Base-by-base conservation (phyloP, 2,113 vertebrate genomes). In the Mastomys natalensis region DNA sequence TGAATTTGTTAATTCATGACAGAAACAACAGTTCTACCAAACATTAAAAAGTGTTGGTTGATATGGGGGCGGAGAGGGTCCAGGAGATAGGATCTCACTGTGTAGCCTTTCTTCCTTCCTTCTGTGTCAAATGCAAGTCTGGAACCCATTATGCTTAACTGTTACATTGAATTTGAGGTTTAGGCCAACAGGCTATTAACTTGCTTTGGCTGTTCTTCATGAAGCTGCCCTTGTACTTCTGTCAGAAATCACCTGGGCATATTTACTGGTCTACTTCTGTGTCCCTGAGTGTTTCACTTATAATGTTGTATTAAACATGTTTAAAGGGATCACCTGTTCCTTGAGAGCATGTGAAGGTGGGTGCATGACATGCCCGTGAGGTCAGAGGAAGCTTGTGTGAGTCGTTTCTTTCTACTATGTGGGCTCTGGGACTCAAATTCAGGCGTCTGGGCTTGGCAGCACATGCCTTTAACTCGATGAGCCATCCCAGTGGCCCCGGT, bases 141-240 rank as follows among this genome's bases (percentile, higher is more conserved):
- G 43, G 58, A 24, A 51, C 90, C 24, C n/a, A 60, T 77, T 86
- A 21, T 62, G 73, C 72, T 82, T 91, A 13, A 73, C 82, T 89
- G 89, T 97, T 58, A 31, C 70, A 24, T 85, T 9, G 66, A 24
- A 5, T 68, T 21, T n/a, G 19, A 86, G 29, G 24, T 80, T 90
- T 85, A 64, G 64, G 87, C 64, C 55, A 48, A 55, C 37, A 51
- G 62, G 24, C 60, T 82, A 22, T 55, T 81, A 13, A 15, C 45
- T 37, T 80, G 13, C 21, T 88, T 15, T 94, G 68, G 76, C 7
- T 26, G 45, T 84, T 87, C 21, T 43, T 60, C 7, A 11, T 8
- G 58, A 55, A 72, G 48, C 34, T 82, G 13, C 40, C 73, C 73
- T 58, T 78, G 53, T 4, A 34, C 78, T 45, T 90, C 6, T 84